phyloP scores from a whole-genome alignment of 2,888 invertebrate genomes.

The Patella caerulea region DNA sequence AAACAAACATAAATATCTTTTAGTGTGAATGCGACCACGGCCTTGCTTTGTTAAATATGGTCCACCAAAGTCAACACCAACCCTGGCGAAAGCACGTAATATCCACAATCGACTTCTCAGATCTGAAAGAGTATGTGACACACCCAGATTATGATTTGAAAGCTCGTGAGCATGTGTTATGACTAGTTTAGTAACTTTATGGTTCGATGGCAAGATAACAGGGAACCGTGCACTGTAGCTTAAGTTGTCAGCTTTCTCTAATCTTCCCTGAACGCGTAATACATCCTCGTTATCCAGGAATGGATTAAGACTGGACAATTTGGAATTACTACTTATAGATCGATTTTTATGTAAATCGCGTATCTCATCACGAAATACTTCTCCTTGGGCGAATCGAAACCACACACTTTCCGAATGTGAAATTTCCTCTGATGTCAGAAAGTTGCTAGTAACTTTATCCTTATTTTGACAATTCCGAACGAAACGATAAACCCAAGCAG shows the following conservation, averaged over 20 bases:
- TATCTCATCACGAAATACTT: background rate
- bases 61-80: constrained; percentile 27
- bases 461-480: background rate
- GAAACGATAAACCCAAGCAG: background rate
- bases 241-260: constrained; percentile 21
- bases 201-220: constrained; percentile 27
- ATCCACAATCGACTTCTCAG: constrained; percentile 30
- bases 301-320: background rate
- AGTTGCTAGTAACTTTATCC: background rate
- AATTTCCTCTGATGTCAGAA: background rate
- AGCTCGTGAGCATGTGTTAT: background rate
- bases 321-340: background rate
- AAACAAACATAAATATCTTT: constrained; percentile 34
- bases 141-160: constrained; percentile 21
- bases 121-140: constrained; percentile 20
- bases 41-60: constrained; percentile 30
- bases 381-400: background rate
- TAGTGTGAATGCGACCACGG: constrained; percentile 17
- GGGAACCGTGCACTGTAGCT: constrained; percentile 21
- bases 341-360: background rate
- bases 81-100: constrained; percentile 22
- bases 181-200: constrained; percentile 23
- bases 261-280: constrained; percentile 18
- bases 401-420: background rate
- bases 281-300: background rate